These are phyloP conservation scores for Crypturellus undulatus DNA, from an alignment of 2,113 vertebrate species.

Conservation along the genomic window DNA sequence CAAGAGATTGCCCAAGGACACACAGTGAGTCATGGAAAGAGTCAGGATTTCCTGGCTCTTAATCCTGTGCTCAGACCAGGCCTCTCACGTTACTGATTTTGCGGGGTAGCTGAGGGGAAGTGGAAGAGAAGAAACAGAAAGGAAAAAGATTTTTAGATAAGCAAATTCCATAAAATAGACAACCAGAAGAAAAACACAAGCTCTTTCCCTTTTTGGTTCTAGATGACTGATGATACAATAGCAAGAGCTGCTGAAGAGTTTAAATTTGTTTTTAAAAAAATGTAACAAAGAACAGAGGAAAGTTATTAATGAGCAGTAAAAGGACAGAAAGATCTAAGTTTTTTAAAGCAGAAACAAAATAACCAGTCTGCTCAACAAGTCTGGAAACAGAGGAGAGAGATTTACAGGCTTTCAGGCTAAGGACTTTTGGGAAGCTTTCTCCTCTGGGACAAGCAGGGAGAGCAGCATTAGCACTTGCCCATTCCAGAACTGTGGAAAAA, in stretches of 20 bases:
- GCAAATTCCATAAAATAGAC: background rate
- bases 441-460: background rate
- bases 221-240: background rate
- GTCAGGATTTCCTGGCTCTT: constrained; percentile 55
- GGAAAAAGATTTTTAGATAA: background rate
- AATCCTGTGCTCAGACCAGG: constrained; percentile 13
- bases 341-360: background rate
- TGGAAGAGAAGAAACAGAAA: background rate
- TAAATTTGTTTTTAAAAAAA: background rate
- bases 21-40: constrained; percentile 40
- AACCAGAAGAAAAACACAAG: background rate
- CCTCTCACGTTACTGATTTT: constrained; percentile 41
- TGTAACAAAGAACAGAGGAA: background rate
- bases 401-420: background rate
- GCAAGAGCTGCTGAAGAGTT: background rate
- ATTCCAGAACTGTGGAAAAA: background rate
- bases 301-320: background rate
- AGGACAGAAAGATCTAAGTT: background rate
- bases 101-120: background rate
- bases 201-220: background rate
- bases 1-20: constrained; percentile 65
- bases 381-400: background rate
- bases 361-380: background rate
- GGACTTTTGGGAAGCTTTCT: background rate
- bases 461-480: background rate